Evolutionary conservation across 2,888 invertebrate species (phyloP).

Genomic region (Dendrolimus houi): DNA sequence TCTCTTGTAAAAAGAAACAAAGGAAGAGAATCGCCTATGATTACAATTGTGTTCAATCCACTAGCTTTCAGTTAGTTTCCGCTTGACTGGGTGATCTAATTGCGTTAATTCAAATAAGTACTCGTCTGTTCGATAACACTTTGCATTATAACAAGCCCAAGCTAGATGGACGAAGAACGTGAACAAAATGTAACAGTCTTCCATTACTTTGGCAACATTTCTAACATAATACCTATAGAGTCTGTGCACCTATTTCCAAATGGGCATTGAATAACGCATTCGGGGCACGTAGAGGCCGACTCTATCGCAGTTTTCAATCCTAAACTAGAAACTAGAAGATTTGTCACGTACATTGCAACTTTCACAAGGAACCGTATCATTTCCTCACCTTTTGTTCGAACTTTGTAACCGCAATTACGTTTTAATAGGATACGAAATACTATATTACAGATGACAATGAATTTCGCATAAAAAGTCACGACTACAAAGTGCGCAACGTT

Average conservation of each 20-base stretch:
- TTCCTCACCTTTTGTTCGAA: slow-evolving; percentile 56
- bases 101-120: slow-evolving; percentile 24
- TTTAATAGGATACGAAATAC: slow-evolving; percentile 18
- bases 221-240: slow-evolving; percentile 48
- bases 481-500: too few species aligned
- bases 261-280: slow-evolving; percentile 54
- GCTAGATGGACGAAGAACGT: slow-evolving; percentile 34
- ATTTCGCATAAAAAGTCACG: neutral
- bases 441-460: neutral
- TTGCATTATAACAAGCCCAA: slow-evolving; percentile 27
- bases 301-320: slow-evolving; percentile 75
- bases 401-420: slow-evolving; percentile 30
- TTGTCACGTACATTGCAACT: slow-evolving; percentile 72
- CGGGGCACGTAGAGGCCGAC: slow-evolving; percentile 57
- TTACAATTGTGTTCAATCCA: slow-evolving; percentile 26
- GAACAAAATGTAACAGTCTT: slow-evolving; percentile 36
- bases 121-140: slow-evolving; percentile 18
- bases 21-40: slow-evolving; percentile 14
- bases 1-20: too few species aligned
- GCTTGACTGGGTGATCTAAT: slow-evolving; percentile 25
- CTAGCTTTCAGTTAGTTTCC: slow-evolving; percentile 21
- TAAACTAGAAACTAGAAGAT: slow-evolving; percentile 65
- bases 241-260: slow-evolving; percentile 55
- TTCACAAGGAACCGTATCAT: slow-evolving; percentile 63
- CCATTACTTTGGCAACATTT: slow-evolving; percentile 19